Conservation (phyloP, 2,797 vertebrate species). For the Yasuhikotakia modesta region DNA sequence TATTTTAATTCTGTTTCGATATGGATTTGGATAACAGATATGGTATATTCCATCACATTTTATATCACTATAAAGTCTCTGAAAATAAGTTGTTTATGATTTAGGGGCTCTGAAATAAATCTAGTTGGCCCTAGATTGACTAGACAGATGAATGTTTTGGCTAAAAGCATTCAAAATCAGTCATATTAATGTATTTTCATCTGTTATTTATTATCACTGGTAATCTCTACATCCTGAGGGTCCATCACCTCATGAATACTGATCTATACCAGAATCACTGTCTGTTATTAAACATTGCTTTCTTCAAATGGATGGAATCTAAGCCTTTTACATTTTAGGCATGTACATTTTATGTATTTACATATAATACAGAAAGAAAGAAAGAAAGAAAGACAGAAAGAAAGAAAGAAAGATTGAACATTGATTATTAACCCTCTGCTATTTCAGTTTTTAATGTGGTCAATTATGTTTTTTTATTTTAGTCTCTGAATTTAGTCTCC, state of each 20-base stretch:
- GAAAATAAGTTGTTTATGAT: slow-evolving; percentile 3
- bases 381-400: not conserved
- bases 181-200: not conserved
- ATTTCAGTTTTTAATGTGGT: not conserved
- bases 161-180: not conserved
- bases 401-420: no score
- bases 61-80: not conserved
- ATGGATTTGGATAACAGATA: not conserved
- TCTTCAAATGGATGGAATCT: not conserved
- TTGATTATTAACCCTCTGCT: not conserved
- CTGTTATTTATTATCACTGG: slow-evolving; percentile 26
- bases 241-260: slow-evolving; percentile 45
- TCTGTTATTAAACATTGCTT: slow-evolving; percentile 19
- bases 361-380: not conserved
- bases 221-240: slow-evolving; percentile 35
- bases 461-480: no score
- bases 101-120: not conserved
- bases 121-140: not conserved
- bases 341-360: not conserved
- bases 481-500: not conserved
- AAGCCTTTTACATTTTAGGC: no score
- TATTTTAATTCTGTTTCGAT: not conserved
- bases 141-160: slow-evolving; percentile 1
- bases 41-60: not conserved
- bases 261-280: slow-evolving; percentile 19